Conservation (phyloP, 2,797 vertebrate genomes). For the Monodelphis domestica region DNA sequence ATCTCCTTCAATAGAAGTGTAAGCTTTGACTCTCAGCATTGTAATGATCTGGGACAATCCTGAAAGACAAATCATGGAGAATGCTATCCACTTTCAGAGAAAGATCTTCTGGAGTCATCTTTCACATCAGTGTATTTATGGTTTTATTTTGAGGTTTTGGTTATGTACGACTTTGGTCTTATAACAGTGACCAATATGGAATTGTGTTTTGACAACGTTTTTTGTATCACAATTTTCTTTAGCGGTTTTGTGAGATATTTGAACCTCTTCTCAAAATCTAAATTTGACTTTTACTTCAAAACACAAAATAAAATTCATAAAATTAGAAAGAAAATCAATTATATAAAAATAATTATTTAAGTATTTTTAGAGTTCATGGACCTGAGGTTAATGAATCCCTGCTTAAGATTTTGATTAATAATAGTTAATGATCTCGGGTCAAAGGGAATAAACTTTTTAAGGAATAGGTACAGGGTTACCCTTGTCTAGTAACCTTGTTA, state of each 20-base stretch:
- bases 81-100: no score
- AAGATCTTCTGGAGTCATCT: no score
- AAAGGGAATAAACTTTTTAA: not conserved
- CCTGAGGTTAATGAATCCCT: not conserved
- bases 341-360: not conserved
- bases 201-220: no score
- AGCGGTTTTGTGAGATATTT: not conserved
- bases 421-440: not conserved
- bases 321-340: not conserved
- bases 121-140: no score
- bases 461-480: not conserved
- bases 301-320: not conserved
- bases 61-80: no score
- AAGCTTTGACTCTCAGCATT: no score
- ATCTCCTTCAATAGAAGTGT: not conserved
- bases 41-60: no score
- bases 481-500: not conserved
- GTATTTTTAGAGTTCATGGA: not conserved
- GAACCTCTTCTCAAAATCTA: not conserved
- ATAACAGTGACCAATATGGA: no score
- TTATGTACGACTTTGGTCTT: no score
- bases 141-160: no score
- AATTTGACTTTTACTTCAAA: not conserved
- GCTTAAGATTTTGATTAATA: not conserved
- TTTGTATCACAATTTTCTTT: not conserved